These are phyloP conservation scores for Bos javanicus DNA, from an alignment of 2,113 vertebrate genomes.

Conservation along the genomic window DNA sequence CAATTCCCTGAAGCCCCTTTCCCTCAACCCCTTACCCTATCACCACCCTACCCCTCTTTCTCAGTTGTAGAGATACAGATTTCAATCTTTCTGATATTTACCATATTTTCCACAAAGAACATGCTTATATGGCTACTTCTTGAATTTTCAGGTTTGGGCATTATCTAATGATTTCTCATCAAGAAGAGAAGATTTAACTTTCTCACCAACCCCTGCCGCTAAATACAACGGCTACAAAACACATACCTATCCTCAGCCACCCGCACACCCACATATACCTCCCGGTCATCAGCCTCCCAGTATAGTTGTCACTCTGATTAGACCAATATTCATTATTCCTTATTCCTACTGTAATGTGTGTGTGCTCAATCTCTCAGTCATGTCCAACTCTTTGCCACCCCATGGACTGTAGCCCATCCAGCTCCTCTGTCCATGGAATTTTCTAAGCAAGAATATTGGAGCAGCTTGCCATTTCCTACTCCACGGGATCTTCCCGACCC, in stretches of 20 bases:
- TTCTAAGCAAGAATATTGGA: neutral
- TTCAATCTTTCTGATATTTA: neutral
- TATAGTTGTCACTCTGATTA: neutral
- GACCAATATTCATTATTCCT: neutral
- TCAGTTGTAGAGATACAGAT: neutral
- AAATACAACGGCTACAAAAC: neutral
- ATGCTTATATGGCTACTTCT: neutral
- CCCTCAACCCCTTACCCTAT: neutral
- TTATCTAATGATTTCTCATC: neutral
- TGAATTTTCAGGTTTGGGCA: neutral
- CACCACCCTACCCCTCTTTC: neutral
- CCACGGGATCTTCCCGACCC: neutral
- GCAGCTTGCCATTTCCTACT: neutral
- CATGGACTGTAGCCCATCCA: neutral
- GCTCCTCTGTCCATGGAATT: neutral
- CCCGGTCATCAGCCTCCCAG: neutral
- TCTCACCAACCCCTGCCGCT: neutral
- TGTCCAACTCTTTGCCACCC: neutral
- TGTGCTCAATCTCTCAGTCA: neutral
- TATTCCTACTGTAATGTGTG: neutral
- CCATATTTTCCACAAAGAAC: neutral
- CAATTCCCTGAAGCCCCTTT: neutral
- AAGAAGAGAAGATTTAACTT: neutral
- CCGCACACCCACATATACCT: rapidly evolving
- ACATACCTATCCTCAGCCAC: neutral